Evolutionary conservation across 1,140 invertebrate species (phyloP).

Genomic region (Sitophilus oryzae): DNA sequence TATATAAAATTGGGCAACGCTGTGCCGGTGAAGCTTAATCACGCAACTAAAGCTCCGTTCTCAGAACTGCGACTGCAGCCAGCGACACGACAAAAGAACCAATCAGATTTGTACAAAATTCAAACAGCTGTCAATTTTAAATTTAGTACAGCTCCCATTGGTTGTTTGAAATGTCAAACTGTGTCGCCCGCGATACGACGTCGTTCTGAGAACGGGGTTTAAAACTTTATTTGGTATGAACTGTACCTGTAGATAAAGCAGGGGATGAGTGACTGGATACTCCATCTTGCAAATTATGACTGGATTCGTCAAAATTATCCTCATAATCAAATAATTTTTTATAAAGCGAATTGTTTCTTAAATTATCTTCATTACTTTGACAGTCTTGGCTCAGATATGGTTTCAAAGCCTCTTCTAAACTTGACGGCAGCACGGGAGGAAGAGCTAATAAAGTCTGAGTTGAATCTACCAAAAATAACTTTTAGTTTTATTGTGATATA

Average conservation of each 20-base stretch:
- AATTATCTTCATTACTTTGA: conserved; percentile 30
- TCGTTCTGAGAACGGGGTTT: too few relatives aligned
- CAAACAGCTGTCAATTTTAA: too few relatives aligned
- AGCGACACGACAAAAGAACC: too few relatives aligned
- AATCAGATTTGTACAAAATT: too few relatives aligned
- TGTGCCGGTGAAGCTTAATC: too few relatives aligned
- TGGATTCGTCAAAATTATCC: not conserved
- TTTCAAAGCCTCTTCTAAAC: conserved; percentile 54
- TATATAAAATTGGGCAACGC: too few relatives aligned
- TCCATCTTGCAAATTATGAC: conserved; percentile 3
- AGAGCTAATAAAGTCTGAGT: conserved; percentile 37
- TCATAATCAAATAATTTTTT: conserved; percentile 35
- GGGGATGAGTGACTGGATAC: conserved; percentile 22
- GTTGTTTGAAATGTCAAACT: too few relatives aligned
- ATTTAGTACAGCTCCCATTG: too few relatives aligned
- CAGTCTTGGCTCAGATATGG: conserved; percentile 54
- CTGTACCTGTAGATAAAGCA: conserved; percentile 23
- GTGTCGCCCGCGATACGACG: too few relatives aligned
- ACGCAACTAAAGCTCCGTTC: not conserved
- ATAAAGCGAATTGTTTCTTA: conserved; percentile 29
- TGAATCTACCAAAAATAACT: conserved; percentile 19
- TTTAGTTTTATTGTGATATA: not conserved
- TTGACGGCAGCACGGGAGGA: conserved; percentile 47
- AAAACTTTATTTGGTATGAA: not conserved
- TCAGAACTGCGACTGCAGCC: too few relatives aligned